Conservation (phyloP, 2,797 vertebrate species). For the Amniataba percoides region DNA sequence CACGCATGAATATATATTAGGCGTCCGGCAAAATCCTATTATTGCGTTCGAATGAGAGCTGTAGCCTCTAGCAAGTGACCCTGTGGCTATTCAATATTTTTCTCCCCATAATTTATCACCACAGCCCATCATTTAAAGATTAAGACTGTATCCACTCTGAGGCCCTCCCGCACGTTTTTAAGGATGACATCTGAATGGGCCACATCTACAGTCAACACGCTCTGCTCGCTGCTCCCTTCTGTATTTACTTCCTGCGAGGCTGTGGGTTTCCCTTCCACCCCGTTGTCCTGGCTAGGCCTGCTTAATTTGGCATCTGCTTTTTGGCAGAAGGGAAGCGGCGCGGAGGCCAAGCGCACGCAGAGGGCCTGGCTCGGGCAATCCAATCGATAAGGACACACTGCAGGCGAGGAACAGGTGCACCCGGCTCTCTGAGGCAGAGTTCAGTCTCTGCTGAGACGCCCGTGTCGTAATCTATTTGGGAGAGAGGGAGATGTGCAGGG, state of each 20-base stretch:
- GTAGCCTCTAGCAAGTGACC: constrained; percentile 18
- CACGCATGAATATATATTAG: constrained; percentile 9
- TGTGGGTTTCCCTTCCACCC: constrained; percentile 68
- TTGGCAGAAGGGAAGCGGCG: constrained; percentile 61
- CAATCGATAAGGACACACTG: constrained; percentile 77
- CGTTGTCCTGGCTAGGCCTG: constrained; percentile 65
- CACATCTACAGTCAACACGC: neutral
- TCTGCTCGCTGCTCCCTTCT: constrained; percentile 32
- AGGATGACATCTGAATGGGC: constrained; percentile 14
- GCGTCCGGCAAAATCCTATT: constrained; percentile 27
- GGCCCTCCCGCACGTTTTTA: constrained; percentile 18
- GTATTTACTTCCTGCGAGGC: constrained; percentile 59
- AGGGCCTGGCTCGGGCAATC: constrained; percentile 62
- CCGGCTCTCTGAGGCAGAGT: constrained; percentile 58
- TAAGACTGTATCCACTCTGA: constrained; percentile 24
- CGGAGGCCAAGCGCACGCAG: constrained; percentile 68
- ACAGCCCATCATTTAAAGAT: constrained; percentile 36
- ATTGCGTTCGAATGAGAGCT: constrained; percentile 10
- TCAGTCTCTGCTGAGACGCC: constrained; percentile 64
- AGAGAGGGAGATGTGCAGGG: constrained; percentile 41
- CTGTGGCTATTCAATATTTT: constrained; percentile 28
- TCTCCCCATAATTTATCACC: constrained; percentile 29
- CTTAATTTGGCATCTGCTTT: constrained; percentile 72
- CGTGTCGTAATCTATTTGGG: constrained; percentile 70
- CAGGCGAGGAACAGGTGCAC: constrained; percentile 75